A percentile compares a stretch with the other conserved stretches of the same genome.
Evolutionary conservation across 2,797 vertebrate species (phyloP).

Genomic region (Delichon dasypus): DNA sequence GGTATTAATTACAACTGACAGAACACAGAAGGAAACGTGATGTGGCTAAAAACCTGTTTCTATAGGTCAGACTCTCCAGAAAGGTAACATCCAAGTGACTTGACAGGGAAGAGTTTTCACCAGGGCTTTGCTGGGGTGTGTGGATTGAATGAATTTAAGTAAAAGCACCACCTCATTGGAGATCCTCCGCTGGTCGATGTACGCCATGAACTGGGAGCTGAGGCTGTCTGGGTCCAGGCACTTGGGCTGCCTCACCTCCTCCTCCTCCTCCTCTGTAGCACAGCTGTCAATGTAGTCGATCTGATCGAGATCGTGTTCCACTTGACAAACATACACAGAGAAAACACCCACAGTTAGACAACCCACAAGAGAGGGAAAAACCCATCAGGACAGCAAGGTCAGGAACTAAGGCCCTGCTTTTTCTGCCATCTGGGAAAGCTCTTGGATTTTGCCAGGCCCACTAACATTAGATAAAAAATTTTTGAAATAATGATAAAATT

Average conservation of each 20-base stretch:
- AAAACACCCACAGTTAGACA: constrained; percentile 29
- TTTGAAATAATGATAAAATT: not conserved
- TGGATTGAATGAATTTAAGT: not conserved
- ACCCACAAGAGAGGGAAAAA: not conserved
- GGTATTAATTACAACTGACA: not conserved
- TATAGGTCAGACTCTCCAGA: not conserved
- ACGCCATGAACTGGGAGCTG: constrained; percentile 96
- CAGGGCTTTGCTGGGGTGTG: not conserved
- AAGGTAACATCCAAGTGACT: not conserved
- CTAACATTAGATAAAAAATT: not conserved
- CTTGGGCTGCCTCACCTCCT: constrained; percentile 76
- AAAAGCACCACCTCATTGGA: constrained; percentile 83
- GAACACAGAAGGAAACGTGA: not conserved
- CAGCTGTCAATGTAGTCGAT: constrained; percentile 97
- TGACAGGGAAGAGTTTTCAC: not conserved
- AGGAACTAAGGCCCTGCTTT: not conserved
- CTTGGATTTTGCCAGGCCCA: not conserved
- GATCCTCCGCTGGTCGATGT: constrained; percentile 90
- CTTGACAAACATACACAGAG: constrained; percentile 64
- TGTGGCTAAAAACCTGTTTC: not conserved
- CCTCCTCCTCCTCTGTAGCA: constrained; percentile 89
- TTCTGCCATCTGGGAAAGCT: not conserved
- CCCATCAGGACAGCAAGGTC: not conserved
- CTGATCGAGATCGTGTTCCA: constrained; percentile 88
- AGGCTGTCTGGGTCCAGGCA: constrained; percentile 81